A percentile compares a stretch with the other conserved stretches of the same genome.
Evolutionary conservation across 2,113 vertebrate genomes (phyloP).

Genomic region (Microtus oregoni): DNA sequence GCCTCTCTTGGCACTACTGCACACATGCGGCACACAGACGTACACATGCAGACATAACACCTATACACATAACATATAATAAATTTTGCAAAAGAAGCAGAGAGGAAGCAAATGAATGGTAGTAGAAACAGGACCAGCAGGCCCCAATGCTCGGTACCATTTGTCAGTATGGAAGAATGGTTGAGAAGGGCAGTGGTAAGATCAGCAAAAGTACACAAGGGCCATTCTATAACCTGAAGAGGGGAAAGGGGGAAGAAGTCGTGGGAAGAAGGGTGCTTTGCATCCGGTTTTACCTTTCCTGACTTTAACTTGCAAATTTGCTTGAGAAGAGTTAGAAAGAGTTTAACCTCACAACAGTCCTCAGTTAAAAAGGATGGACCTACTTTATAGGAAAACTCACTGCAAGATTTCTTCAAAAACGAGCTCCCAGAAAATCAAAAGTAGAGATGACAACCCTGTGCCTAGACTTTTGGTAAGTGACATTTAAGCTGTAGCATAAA

Average conservation of each 20-base stretch:
- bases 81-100: neutral
- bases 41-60: neutral
- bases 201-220: neutral
- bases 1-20: neutral
- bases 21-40: neutral
- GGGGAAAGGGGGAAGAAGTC: neutral
- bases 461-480: neutral
- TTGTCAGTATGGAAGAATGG: neutral
- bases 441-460: neutral
- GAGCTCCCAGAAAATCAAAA: neutral
- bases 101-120: neutral
- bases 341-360: neutral
- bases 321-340: neutral
- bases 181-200: neutral
- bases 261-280: neutral
- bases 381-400: conserved; percentile 3
- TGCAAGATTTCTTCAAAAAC: conserved; percentile 1
- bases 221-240: neutral
- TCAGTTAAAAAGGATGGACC: neutral
- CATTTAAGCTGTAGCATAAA: neutral
- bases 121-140: neutral
- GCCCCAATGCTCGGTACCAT: too few species aligned
- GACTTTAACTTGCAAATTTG: conserved; percentile 1
- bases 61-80: neutral
- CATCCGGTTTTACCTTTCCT: neutral